Percentiles rank a stretch among this genome's conserved stretches.
Evolutionary conservation across 2,888 invertebrate species (phyloP).

Genomic region (Ashinkailepas kermadecensis): DNA sequence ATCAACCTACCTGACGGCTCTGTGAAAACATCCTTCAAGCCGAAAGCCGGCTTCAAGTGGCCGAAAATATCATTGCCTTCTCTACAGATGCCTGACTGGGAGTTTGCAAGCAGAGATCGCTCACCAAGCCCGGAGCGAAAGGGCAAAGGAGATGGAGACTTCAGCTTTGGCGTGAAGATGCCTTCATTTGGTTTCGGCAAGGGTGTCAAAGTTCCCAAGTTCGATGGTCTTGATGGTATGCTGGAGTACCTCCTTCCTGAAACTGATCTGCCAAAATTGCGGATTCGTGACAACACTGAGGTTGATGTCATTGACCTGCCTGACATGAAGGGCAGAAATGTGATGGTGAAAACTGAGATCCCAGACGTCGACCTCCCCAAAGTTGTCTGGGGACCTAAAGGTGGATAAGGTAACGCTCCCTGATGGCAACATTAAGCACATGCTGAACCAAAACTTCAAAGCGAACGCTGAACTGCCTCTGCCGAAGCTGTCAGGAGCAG

Average conservation of each 20-base stretch:
- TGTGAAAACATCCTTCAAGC: neutral
- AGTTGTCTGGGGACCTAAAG: neutral
- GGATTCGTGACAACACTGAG: conserved; percentile 13
- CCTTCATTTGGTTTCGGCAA: conserved; percentile 6
- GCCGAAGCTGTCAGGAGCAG: conserved; percentile 3
- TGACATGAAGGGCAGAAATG: neutral
- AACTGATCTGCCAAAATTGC: neutral
- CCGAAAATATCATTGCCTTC: neutral
- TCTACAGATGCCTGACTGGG: conserved; percentile 5
- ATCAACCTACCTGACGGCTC: neutral
- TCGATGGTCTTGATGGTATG: conserved; percentile 13
- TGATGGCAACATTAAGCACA: neutral
- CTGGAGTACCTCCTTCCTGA: neutral
- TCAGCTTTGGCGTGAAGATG: neutral
- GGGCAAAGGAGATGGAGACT: neutral
- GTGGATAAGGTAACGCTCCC: neutral
- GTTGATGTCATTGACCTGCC: conserved; percentile 7
- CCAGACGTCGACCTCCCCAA: neutral
- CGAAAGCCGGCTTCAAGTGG: conserved; percentile 1
- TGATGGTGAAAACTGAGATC: neutral
- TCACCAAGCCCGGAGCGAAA: neutral
- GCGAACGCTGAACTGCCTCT: neutral
- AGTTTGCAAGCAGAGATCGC: neutral
- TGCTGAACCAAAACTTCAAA: conserved; percentile 12
- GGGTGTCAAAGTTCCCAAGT: neutral